Evolutionary conservation across 2,113 vertebrate genomes (phyloP), one percentile per base, ranked within the genome.

Genomic region (Megaceryle maxima): DNA sequence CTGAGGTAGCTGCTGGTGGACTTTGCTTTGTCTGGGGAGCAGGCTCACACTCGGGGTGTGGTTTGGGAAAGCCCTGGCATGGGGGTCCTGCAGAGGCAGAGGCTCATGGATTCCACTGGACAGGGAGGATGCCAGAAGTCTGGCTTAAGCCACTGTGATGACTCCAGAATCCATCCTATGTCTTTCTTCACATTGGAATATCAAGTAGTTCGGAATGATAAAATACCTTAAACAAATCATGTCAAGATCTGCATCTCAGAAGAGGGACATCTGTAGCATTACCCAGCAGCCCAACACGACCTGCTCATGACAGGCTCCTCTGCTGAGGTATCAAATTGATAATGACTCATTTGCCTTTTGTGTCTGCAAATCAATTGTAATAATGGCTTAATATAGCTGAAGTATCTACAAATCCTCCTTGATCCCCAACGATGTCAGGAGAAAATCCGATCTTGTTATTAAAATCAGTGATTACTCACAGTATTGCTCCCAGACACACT

Each of bases 371-470:
- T 95, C 92, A 95, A 96, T 94, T 94, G 97, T 83, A 94, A 92
- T 96, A 96, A 97, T 96, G 90, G 86, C 94, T 94, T 96, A 92
- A 96, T 96, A 95, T 84, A 96, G 82, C 96, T 39, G 86, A 82
- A 95, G 93, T 44, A 93, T 83, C 92, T 81, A 63, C 83, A 96
- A 97, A 97, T 96, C 96, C 96, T 94, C 73, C 94, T 92, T 96
- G 41, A 95, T 94, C 92, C 94, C 70, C 90, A 82, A 41, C 64
- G 1, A 94, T 86, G 96, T 83, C 92, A 88, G 55, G 73, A 66
- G 87, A 86, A 96, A 95, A 97, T 92, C 95, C 79, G 22, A 95
- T 93, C 93, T 96, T 46, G 87, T 96, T 96, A 90, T 94, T 96
- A 94, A 91, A 94, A 92, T 92, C 83, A 0, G 83, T 8, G 85